These are phyloP conservation scores for Entomyzon cyanotis DNA, from an alignment of 2,113 vertebrate species.

Conservation along the genomic window DNA sequence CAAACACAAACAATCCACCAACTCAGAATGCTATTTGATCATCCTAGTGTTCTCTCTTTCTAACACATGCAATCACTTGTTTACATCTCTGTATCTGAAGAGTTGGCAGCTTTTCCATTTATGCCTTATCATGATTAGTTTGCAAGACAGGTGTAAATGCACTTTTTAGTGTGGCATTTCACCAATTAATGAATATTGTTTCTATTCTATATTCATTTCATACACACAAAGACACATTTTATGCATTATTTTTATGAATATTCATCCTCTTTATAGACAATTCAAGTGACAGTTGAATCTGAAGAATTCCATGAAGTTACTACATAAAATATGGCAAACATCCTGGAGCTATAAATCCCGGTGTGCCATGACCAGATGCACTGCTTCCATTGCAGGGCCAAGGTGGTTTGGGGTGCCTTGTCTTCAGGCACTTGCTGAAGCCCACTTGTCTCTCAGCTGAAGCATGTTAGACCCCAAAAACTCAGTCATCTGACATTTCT, in stretches of 20 bases:
- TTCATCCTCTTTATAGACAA: neutral
- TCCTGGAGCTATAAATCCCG: neutral
- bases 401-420: neutral
- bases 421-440: neutral
- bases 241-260: neutral
- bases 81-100: neutral
- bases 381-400: neutral
- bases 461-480: neutral
- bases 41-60: neutral
- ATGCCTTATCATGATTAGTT: neutral
- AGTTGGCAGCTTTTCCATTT: neutral
- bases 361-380: neutral
- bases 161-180: neutral
- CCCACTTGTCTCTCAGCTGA: neutral
- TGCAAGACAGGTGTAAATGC: neutral
- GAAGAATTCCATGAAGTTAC: neutral
- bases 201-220: neutral
- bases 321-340: fast-evolving
- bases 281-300: neutral
- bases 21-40: neutral
- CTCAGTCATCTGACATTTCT: neutral
- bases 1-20: neutral
- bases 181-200: neutral
- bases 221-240: neutral
- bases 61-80: neutral